Evolutionary conservation across 2,888 invertebrate species (phyloP).

Genomic region (Aplocera efformata): DNA sequence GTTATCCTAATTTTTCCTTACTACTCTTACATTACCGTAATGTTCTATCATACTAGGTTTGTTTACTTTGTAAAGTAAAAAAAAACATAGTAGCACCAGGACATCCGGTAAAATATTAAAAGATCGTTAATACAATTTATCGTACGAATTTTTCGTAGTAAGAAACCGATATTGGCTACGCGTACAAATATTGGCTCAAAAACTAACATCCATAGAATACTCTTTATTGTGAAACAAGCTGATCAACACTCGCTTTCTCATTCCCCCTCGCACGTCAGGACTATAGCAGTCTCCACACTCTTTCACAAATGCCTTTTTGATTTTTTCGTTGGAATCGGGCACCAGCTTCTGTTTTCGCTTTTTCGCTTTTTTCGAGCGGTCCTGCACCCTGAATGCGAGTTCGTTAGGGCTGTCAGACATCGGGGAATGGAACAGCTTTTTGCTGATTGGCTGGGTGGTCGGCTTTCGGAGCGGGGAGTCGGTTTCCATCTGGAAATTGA

Average conservation of each 20-base stretch:
- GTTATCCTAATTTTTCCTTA: too few relatives aligned
- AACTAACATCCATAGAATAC: constrained; percentile 54
- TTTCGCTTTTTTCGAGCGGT: constrained; percentile 34
- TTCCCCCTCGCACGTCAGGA: constrained; percentile 44
- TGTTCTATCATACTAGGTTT: too few relatives aligned
- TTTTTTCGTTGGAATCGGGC: constrained; percentile 49
- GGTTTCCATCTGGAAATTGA: constrained; percentile 54
- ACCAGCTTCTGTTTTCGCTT: constrained; percentile 56
- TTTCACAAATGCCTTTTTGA: constrained; percentile 53
- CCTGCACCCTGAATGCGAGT: constrained; percentile 25
- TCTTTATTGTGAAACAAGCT: constrained; percentile 65
- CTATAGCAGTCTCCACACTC: constrained; percentile 57
- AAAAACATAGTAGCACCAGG: too few relatives aligned
- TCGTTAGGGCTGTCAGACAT: constrained; percentile 36
- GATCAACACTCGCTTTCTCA: constrained; percentile 57
- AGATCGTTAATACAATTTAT: too few relatives aligned
- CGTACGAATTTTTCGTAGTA: too few relatives aligned
- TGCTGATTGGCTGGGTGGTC: constrained; percentile 52
- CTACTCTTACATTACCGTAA: too few relatives aligned
- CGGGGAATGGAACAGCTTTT: constrained; percentile 66
- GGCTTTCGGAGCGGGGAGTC: constrained; percentile 60
- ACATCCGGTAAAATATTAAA: too few relatives aligned
- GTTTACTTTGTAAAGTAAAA: too few relatives aligned
- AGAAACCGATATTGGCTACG: too few relatives aligned
- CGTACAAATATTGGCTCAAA: background rate